phyloP scores from a whole-genome alignment of 2,113 vertebrate species.

The Trichechus manatus region DNA sequence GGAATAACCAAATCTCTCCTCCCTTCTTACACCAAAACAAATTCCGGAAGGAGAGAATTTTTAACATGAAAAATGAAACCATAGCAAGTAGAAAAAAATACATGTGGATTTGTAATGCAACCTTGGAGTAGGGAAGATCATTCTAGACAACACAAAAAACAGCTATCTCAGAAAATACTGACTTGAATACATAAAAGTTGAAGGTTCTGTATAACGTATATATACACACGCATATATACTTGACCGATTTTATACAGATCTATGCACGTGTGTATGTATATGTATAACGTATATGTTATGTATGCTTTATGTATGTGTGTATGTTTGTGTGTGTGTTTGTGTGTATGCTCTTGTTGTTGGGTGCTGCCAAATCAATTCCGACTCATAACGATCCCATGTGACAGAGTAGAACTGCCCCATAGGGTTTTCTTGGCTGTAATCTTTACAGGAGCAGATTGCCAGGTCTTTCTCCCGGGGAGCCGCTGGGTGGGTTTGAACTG shows the following conservation, averaged over 20 bases:
- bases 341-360: background rate
- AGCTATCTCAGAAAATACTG: accelerated
- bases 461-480: background rate
- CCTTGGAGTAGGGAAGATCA: accelerated
- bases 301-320: too few relatives aligned
- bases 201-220: background rate
- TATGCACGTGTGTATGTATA: accelerated
- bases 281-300: accelerated
- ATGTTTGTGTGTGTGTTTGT: too few relatives aligned
- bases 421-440: too few relatives aligned
- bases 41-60: background rate
- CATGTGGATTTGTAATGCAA: accelerated
- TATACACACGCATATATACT: accelerated
- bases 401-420: background rate
- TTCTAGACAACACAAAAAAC: accelerated
- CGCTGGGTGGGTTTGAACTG: background rate
- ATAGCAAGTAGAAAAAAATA: background rate
- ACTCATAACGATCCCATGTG: background rate
- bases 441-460: too few relatives aligned
- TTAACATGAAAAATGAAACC: background rate
- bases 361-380: background rate
- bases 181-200: accelerated
- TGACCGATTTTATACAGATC: background rate
- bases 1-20: too few relatives aligned
- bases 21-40: background rate